Evolutionary conservation across 2,113 vertebrate genomes (phyloP).

Genomic region (Furnarius figulus): DNA sequence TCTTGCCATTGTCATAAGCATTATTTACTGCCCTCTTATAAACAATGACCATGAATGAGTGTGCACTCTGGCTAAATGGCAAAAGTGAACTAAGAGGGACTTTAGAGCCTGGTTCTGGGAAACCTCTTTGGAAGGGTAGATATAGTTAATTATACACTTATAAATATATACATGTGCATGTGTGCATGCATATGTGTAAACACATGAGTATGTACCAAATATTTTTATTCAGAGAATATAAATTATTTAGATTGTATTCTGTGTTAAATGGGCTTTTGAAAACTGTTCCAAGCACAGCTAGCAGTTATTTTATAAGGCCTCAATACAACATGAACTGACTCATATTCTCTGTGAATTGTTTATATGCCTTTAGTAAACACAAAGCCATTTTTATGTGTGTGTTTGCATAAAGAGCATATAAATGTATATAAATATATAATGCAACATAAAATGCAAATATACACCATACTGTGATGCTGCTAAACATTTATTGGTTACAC

Average conservation of each 20-base stretch:
- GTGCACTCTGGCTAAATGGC: neutral
- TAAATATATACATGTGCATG: neutral
- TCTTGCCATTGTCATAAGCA: neutral
- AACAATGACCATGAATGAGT: neutral
- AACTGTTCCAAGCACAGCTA: neutral
- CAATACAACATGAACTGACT: neutral
- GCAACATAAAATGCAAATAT: neutral
- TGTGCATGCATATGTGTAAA: neutral
- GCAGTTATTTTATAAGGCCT: neutral
- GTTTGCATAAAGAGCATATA: neutral
- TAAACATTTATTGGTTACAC: neutral
- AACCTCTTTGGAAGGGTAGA: neutral
- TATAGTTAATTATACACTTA: neutral
- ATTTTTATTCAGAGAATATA: neutral
- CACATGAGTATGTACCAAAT: neutral
- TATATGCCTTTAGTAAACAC: neutral
- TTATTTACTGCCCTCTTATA: neutral
- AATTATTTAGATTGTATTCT: neutral
- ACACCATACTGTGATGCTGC: neutral
- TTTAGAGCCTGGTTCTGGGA: neutral
- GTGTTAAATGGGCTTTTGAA: neutral
- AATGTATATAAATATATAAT: neutral
- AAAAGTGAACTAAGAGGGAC: neutral
- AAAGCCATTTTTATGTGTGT: neutral
- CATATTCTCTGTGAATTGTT: neutral